Base-by-base conservation (phyloP, 2,888 invertebrate genomes). In the Caenorhabditis becei region DNA sequence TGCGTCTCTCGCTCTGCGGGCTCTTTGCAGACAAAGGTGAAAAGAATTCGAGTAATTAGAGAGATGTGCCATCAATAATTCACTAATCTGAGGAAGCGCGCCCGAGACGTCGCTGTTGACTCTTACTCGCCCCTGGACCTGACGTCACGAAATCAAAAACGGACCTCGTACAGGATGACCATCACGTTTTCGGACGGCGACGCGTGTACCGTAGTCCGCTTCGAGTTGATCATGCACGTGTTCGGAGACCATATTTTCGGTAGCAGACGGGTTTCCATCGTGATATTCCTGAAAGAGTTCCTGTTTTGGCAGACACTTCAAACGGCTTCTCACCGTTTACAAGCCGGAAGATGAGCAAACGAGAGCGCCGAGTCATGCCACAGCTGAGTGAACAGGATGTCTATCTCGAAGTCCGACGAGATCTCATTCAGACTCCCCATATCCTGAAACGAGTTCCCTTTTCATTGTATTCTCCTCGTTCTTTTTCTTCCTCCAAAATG, bases 361-460 rank as follows among this genome's bases (percentile, higher is more conserved):
- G 87, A 85, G 14, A 91, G 82, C 2, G 87, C 85, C 14, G 88
- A 84, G 77, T 91, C 91, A 63, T 89, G 88, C 91, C 91, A 91
- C 18, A 89, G 80, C 75, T 87, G 90, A 58, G 89, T 88, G 87
- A 91, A 91, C 41, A 91, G 82, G 54, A 91, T 88, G 77, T 91
- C 91, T 41, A 91, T 91, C 72, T 91, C 89, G 77, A 91, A 91
- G 81, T 91, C 91, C 41, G 89, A 87, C 28, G 91, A 88, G 65
- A 91, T 90, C 75, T 91, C 91, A 81, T 91, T 91, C 72, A 91
- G 77, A 24, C 88, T 88, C 41, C 88, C 86, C 84, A 91, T 89
- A 63, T 91, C 90, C 88, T 91, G 82, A 65, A 80, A 67, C 24
- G 49, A 4, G 37, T n/a, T 49, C 49, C 54, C 32, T 37, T 62